These are phyloP conservation scores for Felis catus DNA, from an alignment of 2,113 vertebrate species.

Conservation along the genomic window DNA sequence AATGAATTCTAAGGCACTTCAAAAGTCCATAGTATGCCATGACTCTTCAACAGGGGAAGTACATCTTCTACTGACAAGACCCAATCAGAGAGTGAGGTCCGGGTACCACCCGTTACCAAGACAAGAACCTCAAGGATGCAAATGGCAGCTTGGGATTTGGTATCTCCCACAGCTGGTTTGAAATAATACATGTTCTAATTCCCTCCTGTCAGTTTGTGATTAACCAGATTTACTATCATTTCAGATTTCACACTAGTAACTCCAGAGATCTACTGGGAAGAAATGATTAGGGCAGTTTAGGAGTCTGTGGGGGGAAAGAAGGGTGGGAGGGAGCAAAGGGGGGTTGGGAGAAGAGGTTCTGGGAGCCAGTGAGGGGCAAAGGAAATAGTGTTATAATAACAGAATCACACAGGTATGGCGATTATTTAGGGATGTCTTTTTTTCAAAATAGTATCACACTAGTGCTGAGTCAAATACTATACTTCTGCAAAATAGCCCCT, in stretches of 20 bases:
- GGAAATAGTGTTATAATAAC: background rate
- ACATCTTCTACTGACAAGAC: background rate
- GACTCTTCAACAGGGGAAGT: background rate
- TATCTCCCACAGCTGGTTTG: background rate
- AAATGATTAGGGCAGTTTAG: background rate
- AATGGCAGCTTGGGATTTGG: background rate
- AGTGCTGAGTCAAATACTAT: background rate
- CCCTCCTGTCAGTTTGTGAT: background rate
- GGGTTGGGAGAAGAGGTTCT: background rate
- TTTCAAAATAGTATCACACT: background rate
- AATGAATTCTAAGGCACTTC: background rate
- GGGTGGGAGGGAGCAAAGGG: background rate
- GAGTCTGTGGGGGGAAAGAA: background rate
- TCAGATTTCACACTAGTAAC: conserved; percentile 35
- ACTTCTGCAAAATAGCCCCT: conserved; percentile 2
- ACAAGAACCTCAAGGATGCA: background rate
- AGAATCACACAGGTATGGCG: background rate
- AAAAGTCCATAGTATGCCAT: background rate
- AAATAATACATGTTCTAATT: background rate
- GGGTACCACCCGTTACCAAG: background rate
- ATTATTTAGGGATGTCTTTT: background rate
- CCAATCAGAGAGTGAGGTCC: background rate
- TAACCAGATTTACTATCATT: conserved; percentile 18
- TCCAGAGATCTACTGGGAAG: background rate
- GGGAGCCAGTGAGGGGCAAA: background rate